Conservation (phyloP, 2,888 invertebrate genomes). For the Mesopsocus fuscifrons region DNA sequence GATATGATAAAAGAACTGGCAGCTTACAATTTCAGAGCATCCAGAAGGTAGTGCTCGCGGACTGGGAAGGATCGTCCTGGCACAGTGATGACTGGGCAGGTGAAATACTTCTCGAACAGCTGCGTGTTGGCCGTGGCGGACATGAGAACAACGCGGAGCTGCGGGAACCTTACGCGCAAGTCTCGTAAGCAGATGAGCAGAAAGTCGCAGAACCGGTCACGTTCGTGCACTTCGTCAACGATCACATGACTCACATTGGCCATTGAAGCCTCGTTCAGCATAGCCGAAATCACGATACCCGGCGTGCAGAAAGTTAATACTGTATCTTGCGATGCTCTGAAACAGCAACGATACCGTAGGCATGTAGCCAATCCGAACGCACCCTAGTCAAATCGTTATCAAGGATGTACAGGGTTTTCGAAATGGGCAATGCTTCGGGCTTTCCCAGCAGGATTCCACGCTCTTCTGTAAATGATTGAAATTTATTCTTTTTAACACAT, state of each 20-base stretch:
- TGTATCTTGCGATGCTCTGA: conserved; percentile 53
- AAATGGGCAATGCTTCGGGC: too few relatives aligned
- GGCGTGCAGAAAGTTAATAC: conserved; percentile 82
- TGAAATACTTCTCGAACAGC: conserved; percentile 69
- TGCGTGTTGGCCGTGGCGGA: conserved; percentile 80
- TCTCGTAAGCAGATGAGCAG: conserved; percentile 69
- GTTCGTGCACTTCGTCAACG: conserved; percentile 90
- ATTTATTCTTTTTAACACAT: too few relatives aligned
- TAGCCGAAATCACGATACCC: conserved; percentile 72
- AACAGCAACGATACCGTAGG: conserved; percentile 15
- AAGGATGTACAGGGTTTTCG: too few relatives aligned
- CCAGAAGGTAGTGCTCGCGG: conserved; percentile 38
- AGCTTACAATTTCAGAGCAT: conserved; percentile 28
- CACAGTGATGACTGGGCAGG: conserved; percentile 53
- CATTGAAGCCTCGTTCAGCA: conserved; percentile 48
- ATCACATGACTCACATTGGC: conserved; percentile 66
- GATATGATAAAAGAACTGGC: too few relatives aligned
- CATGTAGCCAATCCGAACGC: too few relatives aligned
- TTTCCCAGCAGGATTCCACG: too few relatives aligned
- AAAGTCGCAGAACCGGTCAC: conserved; percentile 86
- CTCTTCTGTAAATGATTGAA: too few relatives aligned
- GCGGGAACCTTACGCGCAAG: conserved; percentile 43
- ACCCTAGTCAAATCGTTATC: too few relatives aligned
- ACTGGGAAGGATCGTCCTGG: conserved; percentile 60
- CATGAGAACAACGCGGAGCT: conserved; percentile 76